phyloP scores from a whole-genome alignment of 1,140 invertebrate species.

The Drosophila oshimai region DNA sequence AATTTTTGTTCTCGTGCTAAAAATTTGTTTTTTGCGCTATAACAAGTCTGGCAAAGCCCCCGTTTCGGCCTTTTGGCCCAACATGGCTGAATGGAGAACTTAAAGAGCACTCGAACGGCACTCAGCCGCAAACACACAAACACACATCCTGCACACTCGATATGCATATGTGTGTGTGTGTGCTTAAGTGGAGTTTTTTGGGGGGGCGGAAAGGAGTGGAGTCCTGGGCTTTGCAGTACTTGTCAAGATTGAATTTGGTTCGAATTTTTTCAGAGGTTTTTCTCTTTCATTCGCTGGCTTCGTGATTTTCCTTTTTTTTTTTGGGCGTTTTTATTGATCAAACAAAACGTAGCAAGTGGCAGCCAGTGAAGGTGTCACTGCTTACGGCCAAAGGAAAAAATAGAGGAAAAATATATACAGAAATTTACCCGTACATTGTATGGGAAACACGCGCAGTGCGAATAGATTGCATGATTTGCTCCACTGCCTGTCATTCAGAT shows the following conservation, averaged over 20 bases:
- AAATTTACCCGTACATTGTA: conserved; percentile 9
- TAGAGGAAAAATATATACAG: conserved; percentile 1
- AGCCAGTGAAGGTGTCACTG: conserved; percentile 79
- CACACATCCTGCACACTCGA: conserved; percentile 34
- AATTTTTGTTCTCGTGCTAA: conserved; percentile 74
- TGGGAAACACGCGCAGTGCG: conserved; percentile 36
- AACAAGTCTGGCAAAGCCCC: conserved; percentile 57
- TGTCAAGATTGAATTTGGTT: conserved; percentile 81
- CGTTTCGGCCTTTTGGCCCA: conserved; percentile 20
- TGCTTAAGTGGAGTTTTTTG: conserved; percentile 69
- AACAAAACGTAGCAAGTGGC: conserved; percentile 79
- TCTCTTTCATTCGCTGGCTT: conserved; percentile 12
- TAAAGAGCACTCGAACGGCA: conserved; percentile 79
- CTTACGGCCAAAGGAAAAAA: conserved; percentile 38
- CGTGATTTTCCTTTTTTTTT: conserved; percentile 23
- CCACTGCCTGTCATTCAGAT: conserved; percentile 67
- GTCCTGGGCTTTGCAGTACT: conserved; percentile 74
- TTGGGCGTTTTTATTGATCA: conserved; percentile 81
- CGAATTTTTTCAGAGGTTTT: conserved; percentile 44
- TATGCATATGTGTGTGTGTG: conserved; percentile 70
- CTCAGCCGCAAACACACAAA: conserved; percentile 67
- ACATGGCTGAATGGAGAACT: conserved; percentile 71
- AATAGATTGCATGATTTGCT: conserved; percentile 76
- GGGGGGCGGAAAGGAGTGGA: conserved; percentile 4
- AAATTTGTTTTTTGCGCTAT: conserved; percentile 78